Base-by-base conservation (phyloP, 1,140 invertebrate genomes). In the Macrobrachium nipponense region DNA sequence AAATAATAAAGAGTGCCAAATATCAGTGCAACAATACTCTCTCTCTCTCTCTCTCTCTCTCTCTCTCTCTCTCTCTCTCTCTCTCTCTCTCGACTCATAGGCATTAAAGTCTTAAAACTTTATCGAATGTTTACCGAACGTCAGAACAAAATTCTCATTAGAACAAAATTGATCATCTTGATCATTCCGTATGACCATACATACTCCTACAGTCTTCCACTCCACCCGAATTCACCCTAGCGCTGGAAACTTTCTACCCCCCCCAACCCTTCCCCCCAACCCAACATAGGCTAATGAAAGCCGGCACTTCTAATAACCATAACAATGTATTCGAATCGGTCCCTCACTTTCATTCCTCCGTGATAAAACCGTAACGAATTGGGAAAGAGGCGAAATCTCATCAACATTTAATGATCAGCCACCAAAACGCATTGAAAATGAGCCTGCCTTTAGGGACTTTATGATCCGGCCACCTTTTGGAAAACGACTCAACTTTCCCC, bases 401-500 rank as follows among this genome's bases (percentile, higher is more conserved):
- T 80, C 77, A 80, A 18, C 77, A 64, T 80, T 80, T 80, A 80
- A 80, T 64, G 61, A 80, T 80, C 77, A 64, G 77, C 77, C 77
- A 64, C 77, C 60, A 61, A 80, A 61, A 51, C 75, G 75, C 75
- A 77, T 61, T 77, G 75, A 51, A 77, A 77, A 77, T 77, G 75
- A 77, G 44, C 51, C 75, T 8, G 75, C 60, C 20, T 43, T 60
- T 17, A 20, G 18, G 51, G 44, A 51, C 8, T 77, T 77, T 60
- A 60, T 14, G 75, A 44, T n/a, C 51, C 18, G 75, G 11, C 44
- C 17, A 27, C 17, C 51, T 58, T 18, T 60, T 12, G 51, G 27
- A 73, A 73, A 51, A 73, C 36, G 36, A 44, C 17, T 51, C 70
- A 43, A 73, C 51, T 18, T 44, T 43, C n/a, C 11, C n/a, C 7